Evolutionary conservation across 2,797 vertebrate genomes (phyloP).

Genomic region (Hydrocynus forskahlii): DNA sequence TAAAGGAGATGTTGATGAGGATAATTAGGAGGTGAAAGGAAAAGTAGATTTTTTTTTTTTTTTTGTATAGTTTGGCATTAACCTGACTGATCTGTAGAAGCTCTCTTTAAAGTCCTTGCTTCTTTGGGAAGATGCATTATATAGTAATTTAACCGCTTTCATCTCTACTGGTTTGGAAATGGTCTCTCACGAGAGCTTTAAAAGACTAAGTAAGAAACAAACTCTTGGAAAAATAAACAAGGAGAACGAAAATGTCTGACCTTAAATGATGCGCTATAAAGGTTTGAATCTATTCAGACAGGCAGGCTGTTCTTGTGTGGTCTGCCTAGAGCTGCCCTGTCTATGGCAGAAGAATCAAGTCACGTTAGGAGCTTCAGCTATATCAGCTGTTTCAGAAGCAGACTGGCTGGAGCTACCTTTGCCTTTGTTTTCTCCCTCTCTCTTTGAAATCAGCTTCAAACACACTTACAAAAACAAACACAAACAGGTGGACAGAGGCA

Average conservation of each 20-base stretch:
- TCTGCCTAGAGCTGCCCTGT: conserved; percentile 34
- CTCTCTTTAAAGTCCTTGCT: conserved; percentile 1
- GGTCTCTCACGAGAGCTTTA: neutral
- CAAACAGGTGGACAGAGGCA: conserved; percentile 41
- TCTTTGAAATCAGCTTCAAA: conserved; percentile 44
- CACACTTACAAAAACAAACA: conserved; percentile 34
- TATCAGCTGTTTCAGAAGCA: conserved; percentile 48
- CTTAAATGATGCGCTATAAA: conserved; percentile 45
- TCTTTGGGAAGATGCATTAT: neutral
- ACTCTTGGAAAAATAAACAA: conserved; percentile 44
- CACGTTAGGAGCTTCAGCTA: neutral
- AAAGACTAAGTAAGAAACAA: conserved; percentile 23
- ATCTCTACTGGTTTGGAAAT: conserved; percentile 32
- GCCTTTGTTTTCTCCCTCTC: conserved; percentile 20
- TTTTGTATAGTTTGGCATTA: conserved; percentile 35
- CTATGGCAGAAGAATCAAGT: conserved; percentile 12
- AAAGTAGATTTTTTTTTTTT: conserved; percentile 36
- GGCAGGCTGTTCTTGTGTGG: conserved; percentile 26
- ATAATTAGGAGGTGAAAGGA: conserved; percentile 51
- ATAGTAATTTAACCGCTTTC: conserved; percentile 9
- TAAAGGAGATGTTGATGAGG: conserved; percentile 45
- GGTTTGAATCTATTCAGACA: conserved; percentile 25
- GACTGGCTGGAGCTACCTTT: conserved; percentile 17
- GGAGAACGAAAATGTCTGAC: conserved; percentile 29
- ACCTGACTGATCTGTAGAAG: conserved; percentile 36